Conservation (phyloP, 2,113 vertebrate genomes). For the Halcyon malimbica region DNA sequence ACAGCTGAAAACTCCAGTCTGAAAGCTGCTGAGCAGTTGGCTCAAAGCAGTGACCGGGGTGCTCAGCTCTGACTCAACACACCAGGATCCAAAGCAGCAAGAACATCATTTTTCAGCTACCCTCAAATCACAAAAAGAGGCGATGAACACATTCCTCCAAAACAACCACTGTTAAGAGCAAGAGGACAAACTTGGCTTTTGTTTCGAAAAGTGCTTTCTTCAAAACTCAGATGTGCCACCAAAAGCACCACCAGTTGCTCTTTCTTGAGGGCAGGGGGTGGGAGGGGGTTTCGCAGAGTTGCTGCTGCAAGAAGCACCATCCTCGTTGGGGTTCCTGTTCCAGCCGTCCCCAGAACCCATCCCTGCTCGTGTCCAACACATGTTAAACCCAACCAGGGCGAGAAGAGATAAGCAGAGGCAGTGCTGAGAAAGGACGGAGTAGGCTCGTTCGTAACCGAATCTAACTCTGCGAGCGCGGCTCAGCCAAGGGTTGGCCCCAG, state of each 20-base stretch:
- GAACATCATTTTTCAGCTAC: background rate
- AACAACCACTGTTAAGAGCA: too few species aligned
- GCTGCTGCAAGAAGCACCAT: background rate
- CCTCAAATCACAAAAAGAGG: background rate
- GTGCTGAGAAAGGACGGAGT: background rate
- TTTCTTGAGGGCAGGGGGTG: background rate
- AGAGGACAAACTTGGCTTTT: background rate
- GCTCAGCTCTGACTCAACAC: background rate
- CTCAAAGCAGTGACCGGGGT: background rate
- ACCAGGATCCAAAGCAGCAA: accelerated
- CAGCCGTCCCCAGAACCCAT: background rate
- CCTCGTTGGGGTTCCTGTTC: background rate
- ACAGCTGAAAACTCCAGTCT: background rate
- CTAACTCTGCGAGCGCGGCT: background rate
- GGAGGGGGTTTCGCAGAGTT: too few species aligned
- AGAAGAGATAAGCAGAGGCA: background rate
- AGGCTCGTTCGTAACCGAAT: background rate
- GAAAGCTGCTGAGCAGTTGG: background rate
- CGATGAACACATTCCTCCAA: accelerated
- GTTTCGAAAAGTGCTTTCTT: background rate
- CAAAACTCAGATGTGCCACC: background rate
- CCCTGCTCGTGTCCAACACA: background rate
- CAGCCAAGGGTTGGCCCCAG: background rate
- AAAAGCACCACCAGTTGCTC: background rate
- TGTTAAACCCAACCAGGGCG: background rate